A percentile compares a stretch with the other conserved stretches of the same genome.
These are phyloP conservation scores for Paramisgurnus dabryanus DNA, from an alignment of 2,113 vertebrate genomes.

Conservation along the genomic window DNA sequence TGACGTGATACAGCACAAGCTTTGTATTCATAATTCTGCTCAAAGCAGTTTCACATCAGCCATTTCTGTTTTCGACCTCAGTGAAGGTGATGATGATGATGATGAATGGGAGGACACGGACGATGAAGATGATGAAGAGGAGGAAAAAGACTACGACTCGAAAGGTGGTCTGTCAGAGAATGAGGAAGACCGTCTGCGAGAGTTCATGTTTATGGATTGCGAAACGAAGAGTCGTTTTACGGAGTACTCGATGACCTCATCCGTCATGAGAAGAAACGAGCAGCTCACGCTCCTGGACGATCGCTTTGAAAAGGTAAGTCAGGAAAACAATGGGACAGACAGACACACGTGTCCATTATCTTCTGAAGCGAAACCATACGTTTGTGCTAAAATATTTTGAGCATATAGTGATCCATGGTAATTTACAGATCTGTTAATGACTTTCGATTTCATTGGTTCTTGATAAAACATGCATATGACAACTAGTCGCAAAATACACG, in stretches of 20 bases:
- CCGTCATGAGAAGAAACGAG: constrained; percentile 91
- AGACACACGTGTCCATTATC: no score
- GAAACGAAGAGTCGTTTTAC: constrained; percentile 97
- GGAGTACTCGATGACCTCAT: constrained; percentile 92
- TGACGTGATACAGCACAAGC: neutral
- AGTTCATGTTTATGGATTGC: constrained; percentile 86
- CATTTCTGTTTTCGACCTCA: constrained; percentile 2
- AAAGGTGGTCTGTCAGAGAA: constrained; percentile 74
- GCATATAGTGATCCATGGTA: no score
- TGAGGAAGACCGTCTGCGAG: constrained; percentile 49
- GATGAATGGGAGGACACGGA: constrained; percentile 86
- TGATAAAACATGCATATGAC: no score
- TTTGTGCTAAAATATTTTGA: no score
- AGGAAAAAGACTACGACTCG: constrained; percentile 68
- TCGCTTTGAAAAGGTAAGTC: constrained; percentile 90
- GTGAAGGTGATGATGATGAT: constrained; percentile 62
- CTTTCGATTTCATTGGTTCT: no score
- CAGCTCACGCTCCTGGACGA: constrained; percentile 92
- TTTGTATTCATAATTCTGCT: neutral
- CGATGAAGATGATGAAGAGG: constrained; percentile 58
- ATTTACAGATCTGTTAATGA: no score
- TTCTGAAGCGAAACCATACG: no score
- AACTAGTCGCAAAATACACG: no score
- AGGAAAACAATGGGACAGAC: neutral
- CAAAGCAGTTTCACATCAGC: neutral